Evolutionary conservation across 2,797 vertebrate genomes (phyloP).

Genomic region (Pteronotus mesoamericanus): DNA sequence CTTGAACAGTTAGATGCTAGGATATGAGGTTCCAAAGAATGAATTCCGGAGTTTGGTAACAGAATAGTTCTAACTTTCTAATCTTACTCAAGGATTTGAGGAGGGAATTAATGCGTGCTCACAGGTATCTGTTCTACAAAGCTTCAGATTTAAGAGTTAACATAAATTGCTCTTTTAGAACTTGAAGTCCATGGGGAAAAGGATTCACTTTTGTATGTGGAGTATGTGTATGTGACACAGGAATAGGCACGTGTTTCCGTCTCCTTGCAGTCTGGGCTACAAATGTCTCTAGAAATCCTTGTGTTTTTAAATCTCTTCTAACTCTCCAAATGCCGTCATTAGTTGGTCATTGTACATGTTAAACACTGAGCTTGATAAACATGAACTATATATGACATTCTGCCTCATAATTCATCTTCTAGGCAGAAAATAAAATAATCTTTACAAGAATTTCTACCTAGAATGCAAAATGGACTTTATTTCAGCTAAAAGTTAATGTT

Average conservation of each 20-base stretch:
- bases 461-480: background rate
- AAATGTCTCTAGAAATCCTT: background rate
- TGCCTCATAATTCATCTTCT: background rate
- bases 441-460: constrained; percentile 6
- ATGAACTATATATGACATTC: background rate
- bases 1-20: background rate
- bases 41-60: background rate
- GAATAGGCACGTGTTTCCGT: background rate
- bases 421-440: background rate
- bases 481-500: constrained; percentile 5
- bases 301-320: background rate
- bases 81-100: background rate
- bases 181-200: background rate
- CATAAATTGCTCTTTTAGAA: background rate
- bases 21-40: background rate
- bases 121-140: background rate
- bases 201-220: background rate
- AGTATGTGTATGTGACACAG: background rate
- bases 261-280: background rate
- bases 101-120: background rate
- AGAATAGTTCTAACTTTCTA: background rate
- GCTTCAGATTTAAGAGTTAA: constrained; percentile 14
- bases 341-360: background rate
- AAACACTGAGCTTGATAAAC: background rate
- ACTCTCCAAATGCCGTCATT: background rate